Conservation (phyloP, 2,113 vertebrate genomes). For the Callipepla squamata region DNA sequence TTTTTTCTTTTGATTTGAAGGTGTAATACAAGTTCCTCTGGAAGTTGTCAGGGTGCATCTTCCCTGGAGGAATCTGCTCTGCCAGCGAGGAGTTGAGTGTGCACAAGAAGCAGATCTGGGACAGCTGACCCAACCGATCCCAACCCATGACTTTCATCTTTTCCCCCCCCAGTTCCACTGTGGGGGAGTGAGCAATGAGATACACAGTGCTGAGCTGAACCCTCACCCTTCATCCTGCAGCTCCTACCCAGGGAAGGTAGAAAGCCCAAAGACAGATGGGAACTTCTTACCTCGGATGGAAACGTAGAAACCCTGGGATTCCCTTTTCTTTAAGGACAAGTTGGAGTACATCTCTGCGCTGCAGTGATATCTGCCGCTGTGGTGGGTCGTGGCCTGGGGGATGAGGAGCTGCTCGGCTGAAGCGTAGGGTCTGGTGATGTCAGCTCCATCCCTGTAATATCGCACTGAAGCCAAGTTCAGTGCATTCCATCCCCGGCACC, state of each 20-base stretch:
- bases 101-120: too few relatives aligned
- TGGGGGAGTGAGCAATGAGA: too few relatives aligned
- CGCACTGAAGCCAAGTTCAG: accelerated
- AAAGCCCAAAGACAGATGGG: background rate
- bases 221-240: background rate
- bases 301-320: background rate
- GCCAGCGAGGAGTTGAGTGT: too few relatives aligned
- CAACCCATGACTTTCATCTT: too few relatives aligned
- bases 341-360: background rate
- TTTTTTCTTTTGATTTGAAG: background rate
- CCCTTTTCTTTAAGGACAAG: background rate
- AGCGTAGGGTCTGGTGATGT: accelerated
- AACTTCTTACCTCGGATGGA: background rate
- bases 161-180: too few relatives aligned
- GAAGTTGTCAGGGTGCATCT: background rate
- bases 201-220: background rate
- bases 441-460: background rate
- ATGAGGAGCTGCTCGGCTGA: background rate
- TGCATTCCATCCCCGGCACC: background rate
- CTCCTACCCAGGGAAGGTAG: background rate
- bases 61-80: background rate
- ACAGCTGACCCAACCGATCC: too few relatives aligned
- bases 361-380: background rate
- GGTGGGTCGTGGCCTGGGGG: background rate
- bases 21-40: background rate